These are phyloP conservation scores for Sigmodon hispidus DNA, from an alignment of 2,113 vertebrate species.

Conservation along the genomic window DNA sequence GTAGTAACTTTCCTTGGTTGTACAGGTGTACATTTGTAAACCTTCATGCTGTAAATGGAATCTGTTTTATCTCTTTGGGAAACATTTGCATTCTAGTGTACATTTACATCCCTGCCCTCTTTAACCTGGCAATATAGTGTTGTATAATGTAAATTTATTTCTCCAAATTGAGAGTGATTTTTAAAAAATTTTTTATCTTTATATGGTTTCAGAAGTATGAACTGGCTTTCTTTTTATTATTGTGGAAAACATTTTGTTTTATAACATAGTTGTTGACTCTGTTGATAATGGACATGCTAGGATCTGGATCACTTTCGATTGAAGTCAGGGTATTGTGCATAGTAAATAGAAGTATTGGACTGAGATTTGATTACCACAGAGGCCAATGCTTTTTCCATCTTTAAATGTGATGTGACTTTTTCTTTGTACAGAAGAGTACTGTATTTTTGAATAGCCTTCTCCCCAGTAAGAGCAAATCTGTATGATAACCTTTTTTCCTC, in stretches of 20 bases:
- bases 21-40: constrained; percentile 99
- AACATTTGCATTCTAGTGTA: constrained; percentile 98
- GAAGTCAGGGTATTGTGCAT: constrained; percentile 89
- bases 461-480: constrained; percentile 97
- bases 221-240: constrained; percentile 94
- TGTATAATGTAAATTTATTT: constrained; percentile 99
- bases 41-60: constrained; percentile 99
- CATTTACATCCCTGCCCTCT: constrained; percentile 93
- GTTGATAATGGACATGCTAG: constrained; percentile 89
- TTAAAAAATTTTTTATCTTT: constrained; percentile 92
- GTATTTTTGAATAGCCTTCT: constrained; percentile 97
- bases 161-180: constrained; percentile 96
- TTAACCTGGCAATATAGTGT: constrained; percentile 96
- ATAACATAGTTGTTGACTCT: constrained; percentile 93
- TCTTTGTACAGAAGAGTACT: constrained; percentile 99
- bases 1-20: constrained; percentile 97
- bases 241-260: constrained; percentile 94
- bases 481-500: constrained; percentile 99
- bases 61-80: constrained; percentile 95
- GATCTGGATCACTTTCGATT: constrained; percentile 90
- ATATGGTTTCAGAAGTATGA: constrained; percentile 95
- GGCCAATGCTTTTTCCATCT: constrained; percentile 92
- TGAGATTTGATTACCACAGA: constrained; percentile 90
- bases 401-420: constrained; percentile 92
- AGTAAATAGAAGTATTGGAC: constrained; percentile 87